These are phyloP conservation scores for Chrysomela aeneicollis DNA, from an alignment of 2,888 invertebrate species.

Conservation along the genomic window DNA sequence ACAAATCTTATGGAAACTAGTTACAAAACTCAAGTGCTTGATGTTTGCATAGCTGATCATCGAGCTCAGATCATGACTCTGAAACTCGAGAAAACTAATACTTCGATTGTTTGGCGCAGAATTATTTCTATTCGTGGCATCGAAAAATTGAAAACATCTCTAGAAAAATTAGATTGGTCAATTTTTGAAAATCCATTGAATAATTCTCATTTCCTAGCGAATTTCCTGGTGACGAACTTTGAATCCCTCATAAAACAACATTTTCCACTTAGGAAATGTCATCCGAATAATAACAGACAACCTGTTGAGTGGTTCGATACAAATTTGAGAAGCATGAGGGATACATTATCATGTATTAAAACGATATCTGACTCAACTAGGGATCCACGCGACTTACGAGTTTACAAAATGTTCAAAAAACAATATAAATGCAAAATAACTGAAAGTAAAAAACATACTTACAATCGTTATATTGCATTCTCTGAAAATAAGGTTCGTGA, in stretches of 20 bases:
- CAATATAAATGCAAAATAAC: too few species aligned
- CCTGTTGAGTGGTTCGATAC: not conserved
- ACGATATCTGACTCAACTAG: too few species aligned
- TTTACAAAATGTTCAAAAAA: too few species aligned
- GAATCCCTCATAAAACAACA: too few species aligned
- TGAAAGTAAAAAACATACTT: too few species aligned
- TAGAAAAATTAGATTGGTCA: not conserved
- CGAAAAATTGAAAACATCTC: not conserved
- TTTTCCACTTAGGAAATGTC: too few species aligned
- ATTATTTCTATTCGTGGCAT: not conserved
- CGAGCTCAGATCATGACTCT: not conserved
- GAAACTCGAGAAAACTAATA: not conserved
- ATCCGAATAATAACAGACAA: too few species aligned
- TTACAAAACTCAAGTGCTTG: not conserved
- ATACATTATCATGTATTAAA: too few species aligned
- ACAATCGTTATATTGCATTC: too few species aligned
- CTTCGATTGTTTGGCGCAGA: not conserved
- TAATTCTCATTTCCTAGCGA: not conserved
- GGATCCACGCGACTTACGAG: too few species aligned
- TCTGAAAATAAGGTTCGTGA: too few species aligned
- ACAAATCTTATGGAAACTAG: not conserved
- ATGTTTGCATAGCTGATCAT: constrained; percentile 2
- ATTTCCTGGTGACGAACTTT: too few species aligned
- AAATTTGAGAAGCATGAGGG: not conserved
- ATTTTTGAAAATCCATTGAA: not conserved